phyloP scores from a whole-genome alignment of 2,113 vertebrate genomes.

The Prolemur simus region DNA sequence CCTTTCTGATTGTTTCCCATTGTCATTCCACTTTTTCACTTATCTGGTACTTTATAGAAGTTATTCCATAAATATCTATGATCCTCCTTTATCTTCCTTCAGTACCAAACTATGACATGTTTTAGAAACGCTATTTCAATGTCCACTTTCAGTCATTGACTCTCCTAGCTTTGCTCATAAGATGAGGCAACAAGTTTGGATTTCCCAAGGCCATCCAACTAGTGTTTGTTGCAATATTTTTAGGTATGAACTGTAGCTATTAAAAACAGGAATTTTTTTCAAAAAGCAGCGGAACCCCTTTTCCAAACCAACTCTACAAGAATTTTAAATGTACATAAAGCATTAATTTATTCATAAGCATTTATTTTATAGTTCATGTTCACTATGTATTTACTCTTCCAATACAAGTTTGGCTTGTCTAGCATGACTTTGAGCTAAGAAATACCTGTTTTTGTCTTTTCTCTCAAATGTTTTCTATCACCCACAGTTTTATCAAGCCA shows the following conservation, averaged over 20 bases:
- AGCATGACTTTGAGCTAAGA: not conserved
- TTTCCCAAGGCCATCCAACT: not conserved
- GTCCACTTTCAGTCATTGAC: not conserved
- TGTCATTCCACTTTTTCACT: not conserved
- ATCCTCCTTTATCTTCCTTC: not conserved
- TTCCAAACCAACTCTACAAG: not conserved
- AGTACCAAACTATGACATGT: not conserved
- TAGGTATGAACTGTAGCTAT: not conserved
- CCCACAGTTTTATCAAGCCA: not conserved
- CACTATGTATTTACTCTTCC: not conserved
- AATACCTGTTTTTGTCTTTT: not conserved
- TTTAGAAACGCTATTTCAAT: not conserved
- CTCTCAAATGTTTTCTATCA: not conserved
- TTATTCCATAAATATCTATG: not conserved
- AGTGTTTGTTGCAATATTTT: not conserved
- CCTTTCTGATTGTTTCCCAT: not conserved
- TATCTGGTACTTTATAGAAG: not conserved
- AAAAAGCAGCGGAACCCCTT: not conserved
- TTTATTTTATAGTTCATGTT: not conserved
- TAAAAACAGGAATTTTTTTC: not conserved
- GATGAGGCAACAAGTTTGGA: not conserved
- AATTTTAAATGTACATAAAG: not conserved
- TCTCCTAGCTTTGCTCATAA: not conserved
- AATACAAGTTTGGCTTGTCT: not conserved
- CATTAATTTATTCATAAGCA: not conserved